Conservation (phyloP, 2,113 vertebrate species). For the Bubalus kerabau region DNA sequence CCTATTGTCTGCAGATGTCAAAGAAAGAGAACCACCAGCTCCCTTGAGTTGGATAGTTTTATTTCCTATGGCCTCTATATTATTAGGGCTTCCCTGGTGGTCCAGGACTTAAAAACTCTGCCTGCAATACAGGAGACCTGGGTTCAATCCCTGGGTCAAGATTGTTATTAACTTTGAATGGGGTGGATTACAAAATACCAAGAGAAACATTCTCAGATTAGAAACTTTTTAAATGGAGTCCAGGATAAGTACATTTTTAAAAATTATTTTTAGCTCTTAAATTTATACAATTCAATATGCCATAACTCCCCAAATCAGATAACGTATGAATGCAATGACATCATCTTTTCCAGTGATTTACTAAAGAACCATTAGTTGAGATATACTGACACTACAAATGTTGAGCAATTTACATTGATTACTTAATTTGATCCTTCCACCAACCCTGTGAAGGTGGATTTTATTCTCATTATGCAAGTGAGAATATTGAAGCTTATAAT, state of each 20-base stretch:
- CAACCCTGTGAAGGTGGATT: background rate
- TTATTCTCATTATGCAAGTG: background rate
- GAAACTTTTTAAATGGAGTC: background rate
- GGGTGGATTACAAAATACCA: background rate
- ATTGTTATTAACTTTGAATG: background rate
- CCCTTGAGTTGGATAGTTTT: background rate
- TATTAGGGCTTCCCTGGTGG: background rate
- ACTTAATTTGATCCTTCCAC: background rate
- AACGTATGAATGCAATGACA: background rate
- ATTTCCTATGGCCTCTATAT: background rate
- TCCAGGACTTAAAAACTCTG: background rate
- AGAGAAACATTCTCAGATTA: background rate
- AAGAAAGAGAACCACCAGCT: background rate
- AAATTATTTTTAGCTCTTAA: background rate
- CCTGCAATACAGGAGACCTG: background rate
- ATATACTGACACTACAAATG: background rate
- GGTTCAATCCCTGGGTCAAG: background rate
- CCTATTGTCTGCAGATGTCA: background rate
- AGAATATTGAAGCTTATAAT: background rate
- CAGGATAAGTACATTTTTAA: background rate
- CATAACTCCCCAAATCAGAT: background rate
- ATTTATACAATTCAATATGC: background rate
- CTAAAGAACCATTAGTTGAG: background rate
- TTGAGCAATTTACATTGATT: background rate
- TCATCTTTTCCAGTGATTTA: background rate